Conservation (phyloP, 2,113 vertebrate genomes). For the Trogon melanurus region DNA sequence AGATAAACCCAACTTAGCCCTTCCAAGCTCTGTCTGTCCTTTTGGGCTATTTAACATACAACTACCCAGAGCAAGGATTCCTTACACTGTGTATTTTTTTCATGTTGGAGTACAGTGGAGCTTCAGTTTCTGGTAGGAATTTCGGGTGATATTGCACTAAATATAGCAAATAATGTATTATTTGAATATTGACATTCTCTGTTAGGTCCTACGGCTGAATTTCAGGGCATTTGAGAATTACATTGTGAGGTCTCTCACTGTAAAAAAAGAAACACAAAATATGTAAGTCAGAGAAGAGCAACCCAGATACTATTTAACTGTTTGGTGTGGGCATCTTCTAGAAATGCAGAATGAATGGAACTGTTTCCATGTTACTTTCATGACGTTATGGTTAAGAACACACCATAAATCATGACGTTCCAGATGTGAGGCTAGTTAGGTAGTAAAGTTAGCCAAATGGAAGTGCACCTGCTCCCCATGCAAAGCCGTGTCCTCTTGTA, state of each 20-base stretch:
- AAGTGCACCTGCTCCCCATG: background rate
- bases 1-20: background rate
- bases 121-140: background rate
- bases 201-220: accelerated
- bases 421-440: conserved; percentile 13
- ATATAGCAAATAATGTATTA: background rate
- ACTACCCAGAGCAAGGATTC: background rate
- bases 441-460: conserved; percentile 2
- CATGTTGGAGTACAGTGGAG: accelerated
- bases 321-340: background rate
- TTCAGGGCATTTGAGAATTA: background rate
- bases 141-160: background rate
- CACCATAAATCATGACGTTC: background rate
- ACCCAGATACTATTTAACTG: background rate
- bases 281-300: background rate
- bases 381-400: background rate
- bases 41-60: background rate
- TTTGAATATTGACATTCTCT: background rate
- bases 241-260: background rate
- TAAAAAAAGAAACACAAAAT: background rate
- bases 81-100: background rate
- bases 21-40: background rate
- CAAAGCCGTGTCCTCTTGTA: background rate
- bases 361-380: background rate
- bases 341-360: background rate